Base-by-base conservation (phyloP, 2,113 vertebrate species). In the Prionailurus viverrinus region DNA sequence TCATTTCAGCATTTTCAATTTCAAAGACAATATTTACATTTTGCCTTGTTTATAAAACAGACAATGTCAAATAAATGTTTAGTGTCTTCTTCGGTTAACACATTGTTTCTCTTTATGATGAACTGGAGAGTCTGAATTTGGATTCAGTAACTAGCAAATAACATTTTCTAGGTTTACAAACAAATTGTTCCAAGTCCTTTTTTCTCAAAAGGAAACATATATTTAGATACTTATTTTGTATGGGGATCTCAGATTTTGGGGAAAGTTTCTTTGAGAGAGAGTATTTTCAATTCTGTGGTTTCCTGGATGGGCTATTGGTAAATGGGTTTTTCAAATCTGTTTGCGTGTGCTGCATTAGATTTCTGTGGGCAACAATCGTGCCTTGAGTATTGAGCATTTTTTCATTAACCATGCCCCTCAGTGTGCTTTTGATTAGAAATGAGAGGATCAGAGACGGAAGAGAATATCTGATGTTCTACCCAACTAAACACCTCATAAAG, bases 151-250 rank as follows among this genome's bases (percentile, higher is more conserved):
- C 58, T 18, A 91, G 25, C 13, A 83, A 94, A 82, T 41, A 88
- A 82, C 11, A 61, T 84, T 79, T 94, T 91, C 51, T 89, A 65
- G 45, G 18, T 61, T 94, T 73, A 66, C 33, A 78, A 91, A 65
- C 25, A 61, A 23, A 63, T 81, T 81, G 66, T 79, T 31, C 5
- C 53, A 79, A 48, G n/a, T 68, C 12, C 13, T 74, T 63, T 83
- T 92, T 93, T 82, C 58, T 66, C 39, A 16, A 41, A 76, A 89
- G 11, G 25, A 51, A 27, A 39, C 31, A 4, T 0, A 6, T 66
- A 10, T 48, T 53, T 27, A 68, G 18, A 45, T 5, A 16, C 3
- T 39, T 69, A 53, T 81, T 71, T 74, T 88, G 51, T n/a, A 9
- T 45, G 61, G 23, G 63, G 6, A 87, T 39, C 63, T 84, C 68